Conservation (phyloP, 2,797 vertebrate genomes). For the Anisognathus igniventris region DNA sequence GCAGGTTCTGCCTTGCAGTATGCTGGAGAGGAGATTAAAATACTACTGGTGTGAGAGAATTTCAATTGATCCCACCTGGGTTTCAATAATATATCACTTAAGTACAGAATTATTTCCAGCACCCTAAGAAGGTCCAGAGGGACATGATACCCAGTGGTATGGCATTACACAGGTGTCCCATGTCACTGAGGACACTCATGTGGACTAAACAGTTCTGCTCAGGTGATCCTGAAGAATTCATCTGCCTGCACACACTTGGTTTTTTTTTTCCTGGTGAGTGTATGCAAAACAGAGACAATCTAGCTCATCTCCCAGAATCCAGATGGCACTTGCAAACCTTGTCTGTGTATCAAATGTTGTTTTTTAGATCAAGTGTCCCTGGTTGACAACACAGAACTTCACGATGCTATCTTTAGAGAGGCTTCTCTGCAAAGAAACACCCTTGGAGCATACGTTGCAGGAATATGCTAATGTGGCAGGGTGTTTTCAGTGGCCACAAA, state of each 20-base stretch:
- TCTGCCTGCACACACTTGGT: neutral
- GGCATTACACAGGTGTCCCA: neutral
- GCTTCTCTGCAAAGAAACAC: slow-evolving; percentile 54
- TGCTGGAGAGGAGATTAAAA: neutral
- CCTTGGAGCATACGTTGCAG: slow-evolving; percentile 43
- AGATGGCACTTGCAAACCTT: slow-evolving; percentile 63
- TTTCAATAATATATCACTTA: neutral
- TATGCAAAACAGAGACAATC: slow-evolving; percentile 50
- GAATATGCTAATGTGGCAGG: slow-evolving; percentile 32
- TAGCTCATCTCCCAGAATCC: slow-evolving; percentile 48
- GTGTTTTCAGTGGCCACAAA: neutral
- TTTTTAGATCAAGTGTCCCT: slow-evolving; percentile 66
- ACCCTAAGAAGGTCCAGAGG: neutral
- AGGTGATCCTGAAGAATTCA: slow-evolving; percentile 27
- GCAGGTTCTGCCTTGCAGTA: neutral
- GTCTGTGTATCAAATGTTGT: slow-evolving; percentile 65
- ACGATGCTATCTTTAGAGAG: slow-evolving; percentile 62
- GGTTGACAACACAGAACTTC: slow-evolving; percentile 65
- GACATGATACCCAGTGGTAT: neutral
- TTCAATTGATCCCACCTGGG: neutral
- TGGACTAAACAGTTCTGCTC: neutral
- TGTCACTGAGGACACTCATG: neutral
- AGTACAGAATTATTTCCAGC: neutral
- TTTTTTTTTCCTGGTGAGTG: neutral
- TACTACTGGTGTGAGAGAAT: neutral